Percentiles rank a stretch among this genome's conserved stretches.
phyloP scores from a whole-genome alignment of 2,797 vertebrate species.

The Notolepis coatsorum region DNA sequence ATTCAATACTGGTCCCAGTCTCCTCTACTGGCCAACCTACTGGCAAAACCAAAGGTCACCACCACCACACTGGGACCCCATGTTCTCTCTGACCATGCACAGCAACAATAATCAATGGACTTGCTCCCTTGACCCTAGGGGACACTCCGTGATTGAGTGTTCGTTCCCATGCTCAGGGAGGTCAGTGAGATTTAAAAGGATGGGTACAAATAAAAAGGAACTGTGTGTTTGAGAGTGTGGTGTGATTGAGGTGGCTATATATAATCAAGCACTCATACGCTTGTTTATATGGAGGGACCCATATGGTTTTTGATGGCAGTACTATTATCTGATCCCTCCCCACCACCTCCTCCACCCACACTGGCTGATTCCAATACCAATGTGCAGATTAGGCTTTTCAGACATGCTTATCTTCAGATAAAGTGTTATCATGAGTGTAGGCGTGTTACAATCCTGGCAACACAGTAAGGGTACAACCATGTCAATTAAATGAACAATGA shows the following conservation, averaged over 20 bases:
- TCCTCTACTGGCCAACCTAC: constrained; percentile 31
- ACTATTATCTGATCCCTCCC: too few species aligned
- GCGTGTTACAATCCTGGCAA: too few species aligned
- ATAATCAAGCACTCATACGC: too few species aligned
- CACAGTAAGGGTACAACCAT: too few species aligned
- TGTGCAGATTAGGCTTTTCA: too few species aligned
- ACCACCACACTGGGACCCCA: constrained; percentile 33
- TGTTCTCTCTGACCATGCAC: constrained; percentile 44
- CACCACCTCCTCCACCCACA: too few species aligned
- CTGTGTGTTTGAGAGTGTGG: neutral
- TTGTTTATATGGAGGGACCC: too few species aligned
- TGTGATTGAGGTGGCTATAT: neutral
- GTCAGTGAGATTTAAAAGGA: constrained; percentile 6
- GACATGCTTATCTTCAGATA: too few species aligned
- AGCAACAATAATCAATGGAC: constrained; percentile 14
- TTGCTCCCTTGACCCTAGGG: constrained; percentile 11
- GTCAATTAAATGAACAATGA: too few species aligned
- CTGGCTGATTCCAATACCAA: too few species aligned
- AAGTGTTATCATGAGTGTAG: too few species aligned
- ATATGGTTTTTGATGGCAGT: too few species aligned
- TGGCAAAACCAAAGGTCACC: constrained; percentile 40
- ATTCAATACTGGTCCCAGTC: constrained; percentile 18
- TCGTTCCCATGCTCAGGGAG: constrained; percentile 6
- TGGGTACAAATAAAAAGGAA: constrained; percentile 1
- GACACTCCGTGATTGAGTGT: constrained; percentile 16